Evolutionary conservation across 37 sponge, comb jelly and placozoan species (phyloP), one percentile per base, ranked within the genome.

Genomic region (Axinella damicornis): DNA sequence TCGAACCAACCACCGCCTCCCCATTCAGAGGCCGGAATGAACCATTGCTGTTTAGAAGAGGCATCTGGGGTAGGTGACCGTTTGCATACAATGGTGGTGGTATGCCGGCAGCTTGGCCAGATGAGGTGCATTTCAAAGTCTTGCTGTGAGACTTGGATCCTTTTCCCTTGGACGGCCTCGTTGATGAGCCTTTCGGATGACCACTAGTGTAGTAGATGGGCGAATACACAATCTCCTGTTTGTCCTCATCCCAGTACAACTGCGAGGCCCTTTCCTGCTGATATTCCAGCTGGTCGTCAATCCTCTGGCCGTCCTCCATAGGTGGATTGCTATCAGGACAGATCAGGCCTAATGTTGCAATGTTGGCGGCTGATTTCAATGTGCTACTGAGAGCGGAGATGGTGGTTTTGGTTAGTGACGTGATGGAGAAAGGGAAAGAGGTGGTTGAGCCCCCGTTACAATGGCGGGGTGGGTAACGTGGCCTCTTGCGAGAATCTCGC

Each of bases 211-310:
- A 82, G 68, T 88, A 88, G 60, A 76, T 52, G 20, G 40, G 19
- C 0, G 89, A 83, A 32, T 82, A 82, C 41, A 76, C 60, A 31
- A 77, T 58, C 5, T 79, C 79, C 62, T 73, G 71, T 75, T 33
- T 40, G 32, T 28, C 25, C 40, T 78, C 84, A 57, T 83, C 84
- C 79, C 90, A 89, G 57, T 78, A 46, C 9, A 78, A 65, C 46
- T 33, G 65, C 2, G 66, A 53, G 37, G 63, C 41, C 37, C 62
- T 61, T 15, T 57, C 31, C 11, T 57, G 56, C 54, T 89, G 90
- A 17, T 58, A 71, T 41, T 87, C 74, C 13, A 83, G 28, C 58
- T 88, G 62, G 59, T 89, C 90, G 17, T 89, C 90, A 34, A 89
- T 77, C 20, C 83, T 69, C 56, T 83, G 69, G 30, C 90, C 90